These are phyloP conservation scores for Labroides dimidiatus DNA, from an alignment of 2,797 vertebrate species.

Conservation along the genomic window DNA sequence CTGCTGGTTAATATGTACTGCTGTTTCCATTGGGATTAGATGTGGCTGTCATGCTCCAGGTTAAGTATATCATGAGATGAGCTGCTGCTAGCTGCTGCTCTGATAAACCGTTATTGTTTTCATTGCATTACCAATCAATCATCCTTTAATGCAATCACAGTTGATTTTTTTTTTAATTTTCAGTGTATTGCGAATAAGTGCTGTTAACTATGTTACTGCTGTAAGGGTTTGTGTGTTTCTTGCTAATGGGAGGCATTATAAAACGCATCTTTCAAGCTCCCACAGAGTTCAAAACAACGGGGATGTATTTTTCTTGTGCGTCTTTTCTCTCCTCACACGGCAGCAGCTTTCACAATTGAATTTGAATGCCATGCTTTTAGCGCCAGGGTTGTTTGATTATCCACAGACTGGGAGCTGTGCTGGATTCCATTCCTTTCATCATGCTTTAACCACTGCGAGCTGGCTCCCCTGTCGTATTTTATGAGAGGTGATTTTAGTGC, in stretches of 20 bases:
- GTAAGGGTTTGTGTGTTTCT: slow-evolving; percentile 48
- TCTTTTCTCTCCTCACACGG: slow-evolving; percentile 67
- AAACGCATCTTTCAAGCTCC: slow-evolving; percentile 71
- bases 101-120: slow-evolving; percentile 68
- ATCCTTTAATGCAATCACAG: slow-evolving; percentile 55
- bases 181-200: slow-evolving; percentile 5
- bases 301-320: slow-evolving; percentile 64
- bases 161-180: slow-evolving; percentile 26
- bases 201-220: slow-evolving; percentile 35
- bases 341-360: slow-evolving; percentile 76
- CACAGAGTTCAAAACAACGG: slow-evolving; percentile 76
- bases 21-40: slow-evolving; percentile 58
- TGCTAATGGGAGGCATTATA: slow-evolving; percentile 70
- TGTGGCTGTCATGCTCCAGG: slow-evolving; percentile 49
- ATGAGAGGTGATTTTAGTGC: slow-evolving; percentile 79
- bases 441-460: slow-evolving; percentile 79
- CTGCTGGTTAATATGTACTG: slow-evolving; percentile 57
- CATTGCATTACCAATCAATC: slow-evolving; percentile 55
- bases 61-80: slow-evolving; percentile 50
- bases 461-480: slow-evolving; percentile 77
- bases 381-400: slow-evolving; percentile 80
- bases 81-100: slow-evolving; percentile 32
- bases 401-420: slow-evolving; percentile 78
- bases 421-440: slow-evolving; percentile 82
- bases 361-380: slow-evolving; percentile 82